phyloP scores from a whole-genome alignment of 2,888 invertebrate species.

The Cephus pygmeus region DNA sequence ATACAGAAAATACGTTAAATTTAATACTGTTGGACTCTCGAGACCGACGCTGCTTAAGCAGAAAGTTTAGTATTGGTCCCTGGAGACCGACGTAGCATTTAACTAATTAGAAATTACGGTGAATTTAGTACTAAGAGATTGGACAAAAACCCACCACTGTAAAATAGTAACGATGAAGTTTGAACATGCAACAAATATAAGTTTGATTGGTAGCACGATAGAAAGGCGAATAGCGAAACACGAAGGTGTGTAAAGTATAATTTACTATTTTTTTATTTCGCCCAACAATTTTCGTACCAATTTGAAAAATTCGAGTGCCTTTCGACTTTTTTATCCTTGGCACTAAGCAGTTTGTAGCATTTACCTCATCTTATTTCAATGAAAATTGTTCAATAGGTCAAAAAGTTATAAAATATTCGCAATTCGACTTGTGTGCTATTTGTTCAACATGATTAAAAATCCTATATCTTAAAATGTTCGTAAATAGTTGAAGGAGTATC shows the following conservation, averaged over 20 bases:
- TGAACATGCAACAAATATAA: no score
- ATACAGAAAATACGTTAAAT: no score
- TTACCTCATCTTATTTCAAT: not conserved
- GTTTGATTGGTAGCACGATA: not conserved
- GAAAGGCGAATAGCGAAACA: not conserved
- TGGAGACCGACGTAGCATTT: no score
- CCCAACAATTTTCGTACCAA: not conserved
- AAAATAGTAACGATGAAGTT: not conserved
- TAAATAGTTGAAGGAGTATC: not conserved
- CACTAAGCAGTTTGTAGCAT: not conserved
- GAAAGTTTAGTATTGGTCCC: no score
- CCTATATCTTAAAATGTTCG: not conserved
- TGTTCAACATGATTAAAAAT: not conserved
- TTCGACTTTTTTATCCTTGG: not conserved
- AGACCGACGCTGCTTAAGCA: no score
- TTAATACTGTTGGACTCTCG: no score
- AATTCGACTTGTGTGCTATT: not conserved
- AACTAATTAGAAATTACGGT: not conserved
- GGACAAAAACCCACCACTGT: not conserved
- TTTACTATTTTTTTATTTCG: no score
- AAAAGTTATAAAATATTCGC: not conserved
- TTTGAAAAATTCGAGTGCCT: not conserved
- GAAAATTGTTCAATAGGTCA: not conserved
- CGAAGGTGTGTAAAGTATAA: not conserved
- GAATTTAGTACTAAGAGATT: not conserved